Evolutionary conservation across 2,113 vertebrate genomes (phyloP), one percentile per base, ranked within the genome.

Genomic region (Datnioides undecimradiatus): DNA sequence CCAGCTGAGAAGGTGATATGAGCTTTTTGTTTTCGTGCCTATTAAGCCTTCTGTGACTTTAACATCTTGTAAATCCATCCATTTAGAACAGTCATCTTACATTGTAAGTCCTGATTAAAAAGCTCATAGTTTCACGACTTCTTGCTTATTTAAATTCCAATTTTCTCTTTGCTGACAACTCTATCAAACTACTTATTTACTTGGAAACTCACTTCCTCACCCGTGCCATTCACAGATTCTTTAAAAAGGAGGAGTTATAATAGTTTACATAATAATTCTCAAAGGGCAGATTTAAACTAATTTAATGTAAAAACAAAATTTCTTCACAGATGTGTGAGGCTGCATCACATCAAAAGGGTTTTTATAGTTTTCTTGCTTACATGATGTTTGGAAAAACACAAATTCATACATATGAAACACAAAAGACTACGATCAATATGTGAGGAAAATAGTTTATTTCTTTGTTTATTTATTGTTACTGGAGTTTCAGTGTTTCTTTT

Each of bases 241-340:
- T 46, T 48, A 41, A 25, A 46, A 29, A 38, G 43, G 0, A 55
- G 36, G 14, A 57, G 27, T 45, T 51, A 21, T 31, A 65, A 7
- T 29, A 16, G 41, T 65, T 72, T 27, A 33, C 40, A 55, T 19
- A 60, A 66, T 34, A 6, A 55, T 23, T 75, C 31, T 65, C 51
- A 76, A 27, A 63, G 45, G 31, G 31, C 12, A 55, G 19, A 43
- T 52, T 45, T 8, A 49, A 60, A 72, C 31, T 38, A 43, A 62
- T 70, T 54, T 25, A 73, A 64, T 78, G 34, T 67, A 38, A 46
- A 73, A 54, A 52, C 65, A 64, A 57, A 41, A 31, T 33, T 46
- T 70, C 12, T 23, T 76, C 38, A 51, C 34, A 46, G n/a, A 64
- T 49, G 31, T 46, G 6, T 67, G 8, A 33, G 33, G 57, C 21